phyloP scores from a whole-genome alignment of 2,888 invertebrate species.

The Parthenolecanium corni region DNA sequence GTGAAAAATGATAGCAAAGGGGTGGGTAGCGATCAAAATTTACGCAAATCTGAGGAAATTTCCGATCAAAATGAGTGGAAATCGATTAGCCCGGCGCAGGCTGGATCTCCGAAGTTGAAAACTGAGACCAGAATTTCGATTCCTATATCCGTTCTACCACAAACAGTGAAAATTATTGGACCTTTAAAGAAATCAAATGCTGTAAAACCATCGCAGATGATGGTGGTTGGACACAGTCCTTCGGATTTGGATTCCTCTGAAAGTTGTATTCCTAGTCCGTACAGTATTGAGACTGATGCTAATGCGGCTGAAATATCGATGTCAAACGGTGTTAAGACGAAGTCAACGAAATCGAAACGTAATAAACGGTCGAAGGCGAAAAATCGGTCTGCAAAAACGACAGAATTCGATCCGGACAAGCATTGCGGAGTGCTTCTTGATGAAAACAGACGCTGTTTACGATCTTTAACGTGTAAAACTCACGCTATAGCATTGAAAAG shows the following conservation, averaged over 20 bases:
- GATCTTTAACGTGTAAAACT: conserved; percentile 23
- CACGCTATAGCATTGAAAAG: conserved; percentile 12
- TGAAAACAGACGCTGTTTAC: conserved; percentile 15
- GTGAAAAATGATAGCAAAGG: neutral
- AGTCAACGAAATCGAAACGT: conserved; percentile 3
- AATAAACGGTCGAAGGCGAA: conserved; percentile 17
- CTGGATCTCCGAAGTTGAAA: conserved; percentile 15
- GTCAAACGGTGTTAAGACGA: neutral
- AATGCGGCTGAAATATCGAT: neutral
- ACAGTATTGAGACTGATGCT: neutral
- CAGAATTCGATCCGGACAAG: conserved; percentile 14
- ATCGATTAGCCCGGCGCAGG: neutral
- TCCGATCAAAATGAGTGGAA: conserved; percentile 2
- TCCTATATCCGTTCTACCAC: conserved; percentile 19
- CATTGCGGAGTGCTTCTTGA: conserved; percentile 19
- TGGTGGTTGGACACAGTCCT: neutral
- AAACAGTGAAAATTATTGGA: conserved; percentile 23
- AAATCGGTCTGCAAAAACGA: conserved; percentile 8
- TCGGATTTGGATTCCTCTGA: conserved; percentile 11
- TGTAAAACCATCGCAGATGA: neutral
- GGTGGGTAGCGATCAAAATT: too few species aligned
- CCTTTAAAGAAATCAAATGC: conserved; percentile 8
- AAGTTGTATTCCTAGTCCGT: neutral
- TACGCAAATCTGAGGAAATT: neutral
- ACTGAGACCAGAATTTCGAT: conserved; percentile 21